Conservation (phyloP, 2,888 invertebrate species). For the Cinara cedri region DNA sequence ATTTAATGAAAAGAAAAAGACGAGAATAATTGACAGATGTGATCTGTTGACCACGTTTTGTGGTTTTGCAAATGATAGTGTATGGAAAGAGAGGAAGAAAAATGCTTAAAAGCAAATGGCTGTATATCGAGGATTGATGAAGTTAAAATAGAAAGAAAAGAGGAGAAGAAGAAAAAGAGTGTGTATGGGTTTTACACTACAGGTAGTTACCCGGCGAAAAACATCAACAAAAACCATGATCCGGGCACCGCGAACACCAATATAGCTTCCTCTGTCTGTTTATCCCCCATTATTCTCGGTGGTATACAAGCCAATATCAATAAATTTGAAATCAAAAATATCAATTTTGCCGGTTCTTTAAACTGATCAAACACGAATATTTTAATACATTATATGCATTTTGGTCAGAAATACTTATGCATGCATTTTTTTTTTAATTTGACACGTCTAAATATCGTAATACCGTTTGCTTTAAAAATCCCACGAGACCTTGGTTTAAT, state of each 20-base stretch:
- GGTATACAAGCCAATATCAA: conserved; percentile 89
- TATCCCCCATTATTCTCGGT: conserved; percentile 76
- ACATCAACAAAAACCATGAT: conserved; percentile 97
- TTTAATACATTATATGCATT: not conserved
- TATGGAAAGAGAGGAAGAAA: too few species aligned
- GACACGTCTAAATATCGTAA: conserved; percentile 60
- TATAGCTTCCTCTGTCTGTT: conserved; percentile 86
- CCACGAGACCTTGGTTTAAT: conserved; percentile 87
- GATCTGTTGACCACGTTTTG: too few species aligned
- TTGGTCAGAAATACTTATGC: not conserved
- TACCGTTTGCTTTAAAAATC: conserved; percentile 91
- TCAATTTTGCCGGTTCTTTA: conserved; percentile 92
- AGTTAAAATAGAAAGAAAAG: too few species aligned
- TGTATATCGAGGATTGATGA: too few species aligned
- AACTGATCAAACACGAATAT: conserved; percentile 68
- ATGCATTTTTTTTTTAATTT: too few species aligned
- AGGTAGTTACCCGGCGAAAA: conserved; percentile 99
- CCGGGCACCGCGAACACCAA: conserved; percentile 92
- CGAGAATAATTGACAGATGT: too few species aligned
- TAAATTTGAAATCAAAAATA: conserved; percentile 90
- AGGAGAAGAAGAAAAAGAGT: too few species aligned
- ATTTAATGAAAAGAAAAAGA: too few species aligned
- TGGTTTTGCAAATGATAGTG: too few species aligned
- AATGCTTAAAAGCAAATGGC: too few species aligned
- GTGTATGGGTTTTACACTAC: too few species aligned